Percentiles rank a stretch among this genome's conserved stretches.
These are phyloP conservation scores for Aquatica leii DNA, from an alignment of 2,888 invertebrate species.

Conservation along the genomic window DNA sequence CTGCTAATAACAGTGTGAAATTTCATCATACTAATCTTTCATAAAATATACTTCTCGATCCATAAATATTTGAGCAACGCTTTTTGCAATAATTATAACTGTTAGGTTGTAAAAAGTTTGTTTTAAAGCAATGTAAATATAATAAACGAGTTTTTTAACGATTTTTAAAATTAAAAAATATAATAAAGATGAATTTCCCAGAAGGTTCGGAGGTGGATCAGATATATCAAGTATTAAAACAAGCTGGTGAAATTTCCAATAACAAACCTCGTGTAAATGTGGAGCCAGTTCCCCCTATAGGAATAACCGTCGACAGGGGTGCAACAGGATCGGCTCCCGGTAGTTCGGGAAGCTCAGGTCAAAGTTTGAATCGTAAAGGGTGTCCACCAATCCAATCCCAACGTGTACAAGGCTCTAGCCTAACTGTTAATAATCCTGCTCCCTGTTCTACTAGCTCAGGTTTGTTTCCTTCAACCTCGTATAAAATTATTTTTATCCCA, in stretches of 20 bases:
- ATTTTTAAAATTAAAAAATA: background rate
- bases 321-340: slow-evolving; percentile 52
- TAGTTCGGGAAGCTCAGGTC: slow-evolving; percentile 63
- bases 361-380: slow-evolving; percentile 63
- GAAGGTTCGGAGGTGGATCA: slow-evolving; percentile 78
- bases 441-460: slow-evolving; percentile 77
- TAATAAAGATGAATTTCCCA: slow-evolving; percentile 26
- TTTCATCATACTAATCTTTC: slow-evolving; percentile 21
- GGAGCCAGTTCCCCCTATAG: slow-evolving; percentile 60
- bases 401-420: slow-evolving; percentile 61
- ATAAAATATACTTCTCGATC: slow-evolving; percentile 16
- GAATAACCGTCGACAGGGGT: slow-evolving; percentile 54
- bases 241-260: slow-evolving; percentile 87
- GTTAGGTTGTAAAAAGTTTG: background rate
- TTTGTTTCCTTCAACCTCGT: slow-evolving; percentile 58
- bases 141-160: too few species aligned
- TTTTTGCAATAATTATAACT: slow-evolving; percentile 13
- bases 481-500: slow-evolving; percentile 15
- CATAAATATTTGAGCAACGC: slow-evolving; percentile 18
- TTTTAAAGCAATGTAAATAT: background rate
- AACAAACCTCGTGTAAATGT: slow-evolving; percentile 55
- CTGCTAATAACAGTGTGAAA: slow-evolving; percentile 25
- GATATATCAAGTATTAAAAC: slow-evolving; percentile 94
- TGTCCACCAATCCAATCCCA: slow-evolving; percentile 56
- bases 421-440: slow-evolving; percentile 70